Evolutionary conservation across 2,797 vertebrate species (phyloP).

Genomic region (Enteromius unitaeniatus): DNA sequence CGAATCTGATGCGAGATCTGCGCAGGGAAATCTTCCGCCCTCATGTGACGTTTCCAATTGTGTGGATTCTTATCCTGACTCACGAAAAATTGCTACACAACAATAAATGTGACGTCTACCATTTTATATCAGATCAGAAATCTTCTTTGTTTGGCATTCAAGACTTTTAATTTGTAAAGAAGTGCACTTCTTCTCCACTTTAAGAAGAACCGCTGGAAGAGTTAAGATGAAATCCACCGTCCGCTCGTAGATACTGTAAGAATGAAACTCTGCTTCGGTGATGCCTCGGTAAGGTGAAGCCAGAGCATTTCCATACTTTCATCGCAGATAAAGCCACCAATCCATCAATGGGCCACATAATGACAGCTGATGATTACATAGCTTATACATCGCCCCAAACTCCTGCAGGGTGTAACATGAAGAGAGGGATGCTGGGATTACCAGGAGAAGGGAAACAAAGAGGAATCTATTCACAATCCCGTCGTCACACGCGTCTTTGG

Average conservation of each 20-base stretch:
- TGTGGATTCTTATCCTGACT: neutral
- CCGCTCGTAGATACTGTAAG: neutral
- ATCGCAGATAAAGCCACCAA: slow-evolving; percentile 36
- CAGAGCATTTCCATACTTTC: slow-evolving; percentile 27
- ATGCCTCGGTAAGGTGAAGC: neutral
- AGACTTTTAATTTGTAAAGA: neutral
- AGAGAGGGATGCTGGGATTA: slow-evolving; percentile 47
- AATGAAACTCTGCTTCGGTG: neutral
- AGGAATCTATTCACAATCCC: slow-evolving; percentile 34
- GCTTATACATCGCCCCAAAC: slow-evolving; percentile 36
- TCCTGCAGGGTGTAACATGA: slow-evolving; percentile 45
- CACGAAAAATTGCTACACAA: neutral
- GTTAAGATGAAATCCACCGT: neutral
- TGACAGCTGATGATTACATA: slow-evolving; percentile 51
- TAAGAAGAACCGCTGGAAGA: neutral
- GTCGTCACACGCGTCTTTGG: slow-evolving; percentile 27
- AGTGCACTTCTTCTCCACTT: neutral
- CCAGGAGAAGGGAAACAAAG: slow-evolving; percentile 33
- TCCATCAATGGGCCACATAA: slow-evolving; percentile 48
- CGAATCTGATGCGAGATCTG: neutral
- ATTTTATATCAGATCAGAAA: neutral
- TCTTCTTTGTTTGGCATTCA: neutral
- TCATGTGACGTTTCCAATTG: neutral
- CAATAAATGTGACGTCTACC: neutral
- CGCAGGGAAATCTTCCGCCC: neutral